Evolutionary conservation across 2,888 invertebrate genomes (phyloP).

Genomic region (Calliopum simillimum): DNA sequence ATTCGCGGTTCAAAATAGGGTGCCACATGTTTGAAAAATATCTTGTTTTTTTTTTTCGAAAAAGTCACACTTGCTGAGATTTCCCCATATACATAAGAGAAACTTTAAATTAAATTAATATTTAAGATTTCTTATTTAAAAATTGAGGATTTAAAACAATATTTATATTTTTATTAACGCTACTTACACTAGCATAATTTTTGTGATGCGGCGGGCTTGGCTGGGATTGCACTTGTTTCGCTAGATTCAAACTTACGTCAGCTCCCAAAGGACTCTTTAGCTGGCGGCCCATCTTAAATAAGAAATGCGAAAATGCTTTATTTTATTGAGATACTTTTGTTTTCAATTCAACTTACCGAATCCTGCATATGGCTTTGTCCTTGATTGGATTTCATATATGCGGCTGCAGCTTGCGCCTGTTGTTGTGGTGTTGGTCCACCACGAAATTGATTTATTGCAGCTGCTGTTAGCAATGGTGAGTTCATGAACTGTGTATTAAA

Average conservation of each 20-base stretch:
- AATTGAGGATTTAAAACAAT: too few species aligned
- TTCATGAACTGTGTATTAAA: conserved; percentile 72
- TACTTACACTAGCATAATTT: conserved; percentile 66
- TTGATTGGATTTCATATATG: conserved; percentile 65
- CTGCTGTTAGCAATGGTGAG: conserved; percentile 74
- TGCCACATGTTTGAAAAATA: too few species aligned
- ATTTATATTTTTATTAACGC: neutral
- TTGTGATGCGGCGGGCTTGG: conserved; percentile 68
- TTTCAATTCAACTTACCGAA: conserved; percentile 59
- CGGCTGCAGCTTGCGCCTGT: conserved; percentile 55
- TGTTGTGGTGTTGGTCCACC: conserved; percentile 63
- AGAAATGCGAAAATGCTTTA: conserved; percentile 8
- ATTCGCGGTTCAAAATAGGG: too few species aligned
- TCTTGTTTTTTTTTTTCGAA: too few species aligned
- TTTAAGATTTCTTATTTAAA: too few species aligned
- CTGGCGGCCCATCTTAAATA: conserved; percentile 65
- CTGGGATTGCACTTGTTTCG: conserved; percentile 67
- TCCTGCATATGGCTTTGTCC: conserved; percentile 67
- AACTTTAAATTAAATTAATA: too few species aligned
- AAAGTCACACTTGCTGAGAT: too few species aligned
- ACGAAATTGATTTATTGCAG: conserved; percentile 67
- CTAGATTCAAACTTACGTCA: conserved; percentile 65
- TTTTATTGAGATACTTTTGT: conserved; percentile 5
- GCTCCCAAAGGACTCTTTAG: conserved; percentile 66
- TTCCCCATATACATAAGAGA: too few species aligned